phyloP scores from a whole-genome alignment of 92 coral and sea anemone genomes.

The Palythoa heliodiscus region DNA sequence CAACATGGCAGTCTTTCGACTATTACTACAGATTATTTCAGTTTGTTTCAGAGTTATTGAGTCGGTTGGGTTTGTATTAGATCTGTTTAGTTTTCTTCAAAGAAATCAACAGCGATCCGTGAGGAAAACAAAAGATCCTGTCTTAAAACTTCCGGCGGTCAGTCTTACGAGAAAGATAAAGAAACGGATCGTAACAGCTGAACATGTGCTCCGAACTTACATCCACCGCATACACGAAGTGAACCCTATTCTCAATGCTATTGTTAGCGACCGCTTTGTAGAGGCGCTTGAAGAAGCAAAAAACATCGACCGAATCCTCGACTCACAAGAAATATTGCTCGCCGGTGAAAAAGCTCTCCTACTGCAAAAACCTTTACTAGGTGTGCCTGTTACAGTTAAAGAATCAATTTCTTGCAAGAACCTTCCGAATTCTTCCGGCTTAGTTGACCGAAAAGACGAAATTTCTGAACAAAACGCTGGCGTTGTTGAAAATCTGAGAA shows the following conservation, averaged over 20 bases:
- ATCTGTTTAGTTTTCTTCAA: conserved; percentile 47
- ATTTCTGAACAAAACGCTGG: conserved; percentile 66
- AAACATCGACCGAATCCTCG: conserved; percentile 64
- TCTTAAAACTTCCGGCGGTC: conserved; percentile 59
- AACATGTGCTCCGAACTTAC: conserved; percentile 51
- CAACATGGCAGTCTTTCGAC: conserved; percentile 59
- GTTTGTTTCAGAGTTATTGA: conserved; percentile 49
- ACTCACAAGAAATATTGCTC: conserved; percentile 26
- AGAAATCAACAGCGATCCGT: conserved; percentile 57
- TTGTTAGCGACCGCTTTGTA: conserved; percentile 67
- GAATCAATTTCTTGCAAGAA: conserved; percentile 78
- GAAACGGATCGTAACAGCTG: conserved; percentile 55
- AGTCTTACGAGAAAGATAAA: conserved; percentile 58
- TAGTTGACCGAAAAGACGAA: conserved; percentile 67
- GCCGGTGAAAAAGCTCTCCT: conserved; percentile 53
- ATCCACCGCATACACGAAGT: conserved; percentile 71
- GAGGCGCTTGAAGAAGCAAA: conserved; percentile 78
- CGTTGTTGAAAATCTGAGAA: conserved; percentile 70
- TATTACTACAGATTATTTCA: conserved; percentile 52
- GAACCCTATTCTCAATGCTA: conserved; percentile 73
- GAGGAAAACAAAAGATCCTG: conserved; percentile 45
- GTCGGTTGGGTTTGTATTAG: conserved; percentile 69
- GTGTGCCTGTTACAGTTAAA: conserved; percentile 81
- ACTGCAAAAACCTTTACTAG: conserved; percentile 64
- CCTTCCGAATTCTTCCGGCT: conserved; percentile 73